Evolutionary conservation across 2,888 invertebrate genomes (phyloP), one percentile per base, ranked within the genome.

Genomic region (Ethmia dodecea): DNA sequence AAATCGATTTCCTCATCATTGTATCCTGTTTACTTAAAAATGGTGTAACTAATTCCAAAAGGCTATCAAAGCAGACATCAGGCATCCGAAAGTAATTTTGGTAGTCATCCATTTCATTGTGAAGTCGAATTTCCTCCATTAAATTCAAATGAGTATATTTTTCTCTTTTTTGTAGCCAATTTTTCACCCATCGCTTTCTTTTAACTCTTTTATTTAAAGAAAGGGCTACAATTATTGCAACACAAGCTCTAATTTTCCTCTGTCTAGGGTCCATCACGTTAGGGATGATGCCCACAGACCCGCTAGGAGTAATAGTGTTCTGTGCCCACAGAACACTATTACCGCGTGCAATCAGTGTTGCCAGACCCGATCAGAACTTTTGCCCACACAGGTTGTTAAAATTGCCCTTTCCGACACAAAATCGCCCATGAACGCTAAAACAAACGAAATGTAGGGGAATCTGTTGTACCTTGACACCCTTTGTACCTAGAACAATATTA

Each of bases 61-160:
- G 6, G 20, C 9, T 20, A 20, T 20, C 20, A 20, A 20, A 20
- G 9, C 9, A 20, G 20, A 20, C 20, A 20, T 20, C 20, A 3
- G 20, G 20, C 20, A 20, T 20, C 20, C 20, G 35, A 39, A 39
- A 39, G 34, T 39, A 39, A 32, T 39, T 39, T 32, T 39, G 31
- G 35, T 39, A 39, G 27, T 35, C 32, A 27, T 38, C 38, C 32
- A 39, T 39, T 35, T 39, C 35, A 24, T 26, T 12, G 27, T 35
- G 27, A 25, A 27, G 14, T 13, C 28, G 26, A 31, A 38, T 38
- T 34, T 34, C 24, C 27, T 24, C 28, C 28, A 35, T 28, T 24
- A 39, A 35, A 35, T 35, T 39, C 27, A 35, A 13, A 29, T 39
- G 35, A 15, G 29, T 35, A 28, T 35, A 31, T 20, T 28, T 35